phyloP scores from a whole-genome alignment of 2,888 invertebrate species.

The Philonicus albiceps region DNA sequence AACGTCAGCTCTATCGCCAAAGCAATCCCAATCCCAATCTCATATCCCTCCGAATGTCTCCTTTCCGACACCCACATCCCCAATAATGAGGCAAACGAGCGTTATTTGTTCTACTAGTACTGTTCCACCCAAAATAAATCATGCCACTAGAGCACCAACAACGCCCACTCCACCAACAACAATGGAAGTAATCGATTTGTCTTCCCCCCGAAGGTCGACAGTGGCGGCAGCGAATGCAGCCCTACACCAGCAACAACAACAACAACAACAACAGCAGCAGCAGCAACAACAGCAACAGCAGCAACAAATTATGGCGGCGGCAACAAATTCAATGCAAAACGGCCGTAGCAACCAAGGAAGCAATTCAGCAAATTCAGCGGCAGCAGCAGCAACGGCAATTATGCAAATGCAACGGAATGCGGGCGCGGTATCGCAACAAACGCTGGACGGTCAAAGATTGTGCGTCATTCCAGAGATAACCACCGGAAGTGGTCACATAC shows the following conservation, averaged over 20 bases:
- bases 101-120: constrained; percentile 61
- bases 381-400: constrained; percentile 51
- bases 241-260: constrained; percentile 56
- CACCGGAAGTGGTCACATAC: constrained; percentile 72
- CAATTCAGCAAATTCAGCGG: constrained; percentile 55
- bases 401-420: constrained; percentile 64
- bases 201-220: constrained; percentile 64
- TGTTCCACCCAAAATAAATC: constrained; percentile 48
- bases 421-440: constrained; percentile 53
- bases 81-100: constrained; percentile 54
- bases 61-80: neutral
- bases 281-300: constrained; percentile 54
- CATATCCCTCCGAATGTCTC: neutral
- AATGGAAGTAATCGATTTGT: constrained; percentile 66
- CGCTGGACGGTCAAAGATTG: constrained; percentile 63
- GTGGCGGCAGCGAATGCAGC: constrained; percentile 53
- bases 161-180: constrained; percentile 50
- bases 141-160: constrained; percentile 31
- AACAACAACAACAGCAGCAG: constrained; percentile 53
- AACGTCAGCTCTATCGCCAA: constrained; percentile 23
- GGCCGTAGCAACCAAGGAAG: constrained; percentile 38
- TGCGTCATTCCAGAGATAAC: constrained; percentile 76
- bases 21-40: neutral
- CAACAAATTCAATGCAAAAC: constrained; percentile 43
- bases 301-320: constrained; percentile 36